Evolutionary conservation across 2,113 vertebrate species (phyloP), one percentile per base, ranked within the genome.

Genomic region (Pelvicachromis taeniatus): DNA sequence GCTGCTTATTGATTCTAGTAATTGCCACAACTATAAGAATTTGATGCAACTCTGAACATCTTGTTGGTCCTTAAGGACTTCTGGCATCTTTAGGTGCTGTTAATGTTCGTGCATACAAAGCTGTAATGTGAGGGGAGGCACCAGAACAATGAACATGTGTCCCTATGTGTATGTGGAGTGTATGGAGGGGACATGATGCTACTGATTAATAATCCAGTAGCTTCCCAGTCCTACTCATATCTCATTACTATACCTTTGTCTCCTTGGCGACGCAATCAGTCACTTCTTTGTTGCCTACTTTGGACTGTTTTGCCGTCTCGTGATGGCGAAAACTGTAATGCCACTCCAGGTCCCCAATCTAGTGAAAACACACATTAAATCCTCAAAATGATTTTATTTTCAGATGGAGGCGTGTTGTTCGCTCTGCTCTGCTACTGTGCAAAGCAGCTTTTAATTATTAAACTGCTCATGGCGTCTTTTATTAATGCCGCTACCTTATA

Each of bases 201-300:
- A 84, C 88, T 88, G 63, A 94, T 96, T 83, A 96, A 95, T 95
- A 94, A 95, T 94, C 85, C 77, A 95, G 83, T 84, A 85, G 84
- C 87, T 88, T 73, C 91, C 80, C 40, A 45, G 82, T 82, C 79
- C 92, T 87, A 84, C 61, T 87, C 89, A 85, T 95, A 95, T 97
- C 95, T 91, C 92, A 93, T 97, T 98, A 98, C 98, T 96, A 96
- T 97, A 99, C 99, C 98, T 98, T 95, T 91, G 96, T 97, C 93
- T 99, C 99, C 96, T 96, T 97, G 93, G 97, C 95, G 93, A 99
- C 95, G 94, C 96, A 94, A 93, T 92, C 96, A 93, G 98, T 97
- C 77, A 96, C 96, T 91, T 95, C 97, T 95, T 95, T 94, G 85
- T 97, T 98, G 82, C 97, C 95, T 48, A 96, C 90, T 73, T 95